Conservation (phyloP, 2,113 vertebrate genomes). For the Brienomyrus longianalis region DNA sequence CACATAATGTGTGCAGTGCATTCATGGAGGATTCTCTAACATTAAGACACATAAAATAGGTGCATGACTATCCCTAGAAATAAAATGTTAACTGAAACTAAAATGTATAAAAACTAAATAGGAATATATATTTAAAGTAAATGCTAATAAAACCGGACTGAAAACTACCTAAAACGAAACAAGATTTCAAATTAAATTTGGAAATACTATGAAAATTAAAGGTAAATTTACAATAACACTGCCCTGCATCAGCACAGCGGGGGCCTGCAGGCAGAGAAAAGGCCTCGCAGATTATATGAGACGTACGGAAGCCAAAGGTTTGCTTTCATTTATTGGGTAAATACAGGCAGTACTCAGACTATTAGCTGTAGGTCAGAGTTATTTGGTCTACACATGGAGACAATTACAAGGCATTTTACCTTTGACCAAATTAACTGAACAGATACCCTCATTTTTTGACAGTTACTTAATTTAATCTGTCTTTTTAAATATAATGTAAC, state of each 20-base stretch:
- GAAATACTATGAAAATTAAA: not conserved
- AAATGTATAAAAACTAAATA: not conserved
- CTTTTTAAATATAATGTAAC: not conserved
- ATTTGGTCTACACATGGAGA: not conserved
- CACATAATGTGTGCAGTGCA: not conserved
- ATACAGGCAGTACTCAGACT: not conserved
- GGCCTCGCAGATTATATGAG: not conserved
- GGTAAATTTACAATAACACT: not conserved
- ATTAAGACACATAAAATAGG: not conserved
- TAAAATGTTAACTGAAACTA: not conserved
- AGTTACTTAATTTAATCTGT: not conserved
- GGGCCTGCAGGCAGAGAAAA: not conserved
- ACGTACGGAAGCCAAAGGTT: not conserved
- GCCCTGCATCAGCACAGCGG: not conserved
- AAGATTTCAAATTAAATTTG: not conserved
- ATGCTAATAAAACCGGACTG: not conserved
- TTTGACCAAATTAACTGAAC: not conserved
- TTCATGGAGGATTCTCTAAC: not conserved
- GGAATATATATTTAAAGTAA: not conserved
- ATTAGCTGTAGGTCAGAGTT: not conserved
- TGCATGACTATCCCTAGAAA: not conserved
- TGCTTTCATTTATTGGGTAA: constrained; percentile 15
- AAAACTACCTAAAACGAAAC: not conserved
- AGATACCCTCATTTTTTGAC: not conserved
- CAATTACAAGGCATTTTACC: not conserved